Conservation (phyloP, 2,797 vertebrate genomes). For the Muscicapa comitata region DNA sequence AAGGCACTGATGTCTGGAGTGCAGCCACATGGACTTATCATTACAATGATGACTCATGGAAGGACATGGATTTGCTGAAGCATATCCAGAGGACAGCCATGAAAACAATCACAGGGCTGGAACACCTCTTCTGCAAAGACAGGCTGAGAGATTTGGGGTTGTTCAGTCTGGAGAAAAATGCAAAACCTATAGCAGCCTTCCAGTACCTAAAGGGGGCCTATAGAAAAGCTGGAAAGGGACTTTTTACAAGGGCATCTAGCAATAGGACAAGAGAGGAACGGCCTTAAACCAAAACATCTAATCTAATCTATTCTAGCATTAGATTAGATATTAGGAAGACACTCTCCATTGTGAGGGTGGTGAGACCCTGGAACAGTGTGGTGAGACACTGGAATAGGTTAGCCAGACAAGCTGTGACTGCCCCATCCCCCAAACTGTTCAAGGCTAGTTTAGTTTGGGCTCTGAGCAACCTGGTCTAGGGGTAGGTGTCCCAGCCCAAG, state of each 20-base stretch:
- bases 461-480: neutral
- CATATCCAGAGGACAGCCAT: neutral
- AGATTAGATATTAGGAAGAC: neutral
- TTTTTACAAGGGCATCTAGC: neutral
- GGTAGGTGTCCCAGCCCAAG: neutral
- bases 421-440: neutral
- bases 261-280: rapidly evolving
- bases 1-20: neutral
- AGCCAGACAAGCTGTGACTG: neutral
- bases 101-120: neutral
- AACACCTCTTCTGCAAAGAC: neutral
- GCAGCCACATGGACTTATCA: neutral
- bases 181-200: neutral
- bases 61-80: neutral
- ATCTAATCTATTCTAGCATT: neutral
- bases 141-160: neutral
- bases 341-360: neutral
- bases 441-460: neutral
- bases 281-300: neutral
- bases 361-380: neutral
- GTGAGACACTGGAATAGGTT: neutral
- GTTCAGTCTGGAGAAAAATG: neutral
- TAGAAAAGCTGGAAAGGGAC: neutral
- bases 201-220: too few species aligned
- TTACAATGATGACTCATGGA: neutral